These are phyloP conservation scores for Cavia porcellus DNA, from an alignment of 2,113 vertebrate genomes.

Conservation along the genomic window DNA sequence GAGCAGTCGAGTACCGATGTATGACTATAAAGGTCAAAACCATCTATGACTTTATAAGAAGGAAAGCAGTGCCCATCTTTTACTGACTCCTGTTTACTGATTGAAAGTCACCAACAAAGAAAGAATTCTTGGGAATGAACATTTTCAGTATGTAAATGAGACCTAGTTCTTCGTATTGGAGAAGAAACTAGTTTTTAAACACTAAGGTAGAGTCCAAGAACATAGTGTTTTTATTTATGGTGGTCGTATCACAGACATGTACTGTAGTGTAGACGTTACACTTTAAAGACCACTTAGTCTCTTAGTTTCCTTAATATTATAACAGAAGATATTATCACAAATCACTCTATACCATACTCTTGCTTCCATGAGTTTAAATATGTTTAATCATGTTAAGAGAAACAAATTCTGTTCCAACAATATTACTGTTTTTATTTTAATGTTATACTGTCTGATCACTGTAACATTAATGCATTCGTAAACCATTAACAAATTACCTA, in stretches of 20 bases:
- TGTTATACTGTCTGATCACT: conserved; percentile 60
- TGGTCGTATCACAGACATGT: neutral
- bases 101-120: neutral
- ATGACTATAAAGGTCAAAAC: neutral
- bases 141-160: neutral
- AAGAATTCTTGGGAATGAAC: too few relatives aligned
- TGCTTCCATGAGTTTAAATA: conserved; percentile 67
- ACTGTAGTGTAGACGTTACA: neutral
- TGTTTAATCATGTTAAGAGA: conserved; percentile 61
- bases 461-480: conserved; percentile 26
- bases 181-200: neutral
- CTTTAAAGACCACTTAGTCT: neutral
- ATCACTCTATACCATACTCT: conserved; percentile 45
- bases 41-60: neutral
- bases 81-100: neutral
- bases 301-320: neutral
- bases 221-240: neutral
- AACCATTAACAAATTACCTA: conserved; percentile 70
- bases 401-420: conserved; percentile 57
- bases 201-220: neutral
- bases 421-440: conserved; percentile 80
- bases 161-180: neutral
- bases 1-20: neutral
- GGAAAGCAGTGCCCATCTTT: neutral
- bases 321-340: neutral